Evolutionary conservation across 1,140 invertebrate genomes (phyloP), one percentile per base, ranked within the genome.

Genomic region (Meloidogyne chitwoodi): DNA sequence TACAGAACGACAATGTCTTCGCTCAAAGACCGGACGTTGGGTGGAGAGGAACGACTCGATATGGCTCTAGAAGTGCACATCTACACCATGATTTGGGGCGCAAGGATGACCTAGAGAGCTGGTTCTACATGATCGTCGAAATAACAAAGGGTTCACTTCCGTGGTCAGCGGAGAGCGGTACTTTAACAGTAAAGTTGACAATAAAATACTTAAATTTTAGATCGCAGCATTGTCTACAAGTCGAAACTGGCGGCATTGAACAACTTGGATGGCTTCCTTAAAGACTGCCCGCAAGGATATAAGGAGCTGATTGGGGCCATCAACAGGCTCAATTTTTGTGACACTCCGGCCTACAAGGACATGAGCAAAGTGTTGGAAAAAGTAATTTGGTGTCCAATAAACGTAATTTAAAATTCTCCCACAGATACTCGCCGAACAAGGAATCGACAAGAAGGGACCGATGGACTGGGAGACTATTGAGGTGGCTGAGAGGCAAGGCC

Each of bases 61-160:
- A 99, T 90, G 96, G 96, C 63, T 98, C 95, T n/a, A 92, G 98
- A 27, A 98, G 98, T 90, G 96, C 96, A 67, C 96, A 99, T 88
- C 94, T 94, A 87, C 98, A 98, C 89, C 94, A 94, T 88, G 91
- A 83, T 73, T 77, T 67, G 26, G 70, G 63, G 12, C 31, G 74
- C 22, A 80, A 68, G n/a, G 79, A 80, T 71, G 79, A 80, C 62
- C 48, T 80, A 24, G 79, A 81, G 29, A 56, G 29, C 48, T 80
- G 79, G 83, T 77, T 84, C 29, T 84, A 84, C 75, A 84, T 78
- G 74, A 27, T 85, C 0, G 77, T 84, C 8, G 83, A 84, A 65
- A 65, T 81, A 38, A 80, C 77, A 27, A 77, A 71, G 26, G 83
- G 83, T 29, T 48, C 67, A 19, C 38, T 84, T 11, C 83, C 83